Base-by-base conservation (phyloP, 2,888 invertebrate genomes). In the Apamea monoglypha region DNA sequence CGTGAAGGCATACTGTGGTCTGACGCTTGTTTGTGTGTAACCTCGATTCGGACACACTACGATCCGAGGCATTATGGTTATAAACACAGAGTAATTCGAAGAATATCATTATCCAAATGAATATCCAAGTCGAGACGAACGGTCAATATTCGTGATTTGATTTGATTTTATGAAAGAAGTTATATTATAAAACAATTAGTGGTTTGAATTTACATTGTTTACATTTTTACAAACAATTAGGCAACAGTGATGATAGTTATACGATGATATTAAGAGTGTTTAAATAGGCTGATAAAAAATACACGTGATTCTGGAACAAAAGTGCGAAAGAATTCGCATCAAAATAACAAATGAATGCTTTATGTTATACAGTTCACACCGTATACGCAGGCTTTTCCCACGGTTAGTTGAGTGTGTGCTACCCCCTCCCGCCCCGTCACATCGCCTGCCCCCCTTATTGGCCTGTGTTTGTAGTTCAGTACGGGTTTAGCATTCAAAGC, bases 91-190 rank as follows among this genome's bases (percentile, higher is more conserved):
- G 96, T 96, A 96, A 95, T 96, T 96, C 95, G 95, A 95, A 92
- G 96, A 96, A 96, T 95, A 96, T 95, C 95, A 96, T 96, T 96
- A 96, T 94, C 94, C 94, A 95, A 96, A 96, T 96, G 95, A 96
- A 95, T 94, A 94, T 94, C 93, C 92, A 94, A 93, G 92, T 93
- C 90, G 89, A 91, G 91, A 91, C 89, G 89, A 90, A 88, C 92
- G 91, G 91, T 92, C 91, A 92, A 91, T 90, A 92, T 89, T 92
- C 88, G 89, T 89, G 91, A 91, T 92, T 92, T 92, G 91, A 92
- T 94, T 93, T 92, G 91, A 90, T 92, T 92, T 91, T 89, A 88
- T 81, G 82, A 83, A 86, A 79, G 75, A 88, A 78, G 64, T 73
- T 69, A 72, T 74, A 75, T 84, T 82, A 87, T 74, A 74, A 78